Evolutionary conservation across 2,797 vertebrate species (phyloP), one percentile per base, ranked within the genome.

Genomic region (Sebastes goodei): DNA sequence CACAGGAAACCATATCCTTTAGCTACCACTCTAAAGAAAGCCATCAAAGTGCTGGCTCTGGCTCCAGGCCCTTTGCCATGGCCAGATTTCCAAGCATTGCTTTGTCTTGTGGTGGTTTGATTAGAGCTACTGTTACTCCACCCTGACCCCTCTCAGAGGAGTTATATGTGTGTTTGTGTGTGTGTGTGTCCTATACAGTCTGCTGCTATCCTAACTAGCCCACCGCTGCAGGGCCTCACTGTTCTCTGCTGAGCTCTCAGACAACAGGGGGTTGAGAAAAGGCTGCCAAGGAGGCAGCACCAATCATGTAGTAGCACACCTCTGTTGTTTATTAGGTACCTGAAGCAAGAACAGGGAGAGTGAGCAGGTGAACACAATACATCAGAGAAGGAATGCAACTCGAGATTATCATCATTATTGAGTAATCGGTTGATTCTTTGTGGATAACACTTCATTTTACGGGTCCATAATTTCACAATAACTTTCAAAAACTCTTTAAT

Each of bases 1-100:
- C 88, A 88, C 87, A 91, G 91, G 91, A 93, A 94, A 93, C 72
- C 80, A 74, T 90, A 91, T 93, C 90, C 86, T 94, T 89, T 91
- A 93, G 93, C 91, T 88, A 92, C 82, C 88, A 89, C 90, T 93
- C 89, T 85, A 90, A 88, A 90, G 82, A 86, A 93, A 94, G 90
- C 83, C 92, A 92, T 93, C 91, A 93, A 93, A 94, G 89, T 55
- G 76, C 88, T 88, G 90, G 79, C 86, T 89, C 72, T 76, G 72
- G 86, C 89, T 87, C 73, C 57, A 30, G 89, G 86, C 85, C 61
- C 89, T 92, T 91, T 92, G 93, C 90, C 85, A 80, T 57, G 55
- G 91, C 88, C 85, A 89, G 71, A 88, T 89, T 89, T 88, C 76
- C 69, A 73, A 84, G 76, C 82, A 80, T 71, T 57, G 83, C 82